phyloP scores from a whole-genome alignment of 92 coral and sea anemone species.

The Phenganax stokvisi region DNA sequence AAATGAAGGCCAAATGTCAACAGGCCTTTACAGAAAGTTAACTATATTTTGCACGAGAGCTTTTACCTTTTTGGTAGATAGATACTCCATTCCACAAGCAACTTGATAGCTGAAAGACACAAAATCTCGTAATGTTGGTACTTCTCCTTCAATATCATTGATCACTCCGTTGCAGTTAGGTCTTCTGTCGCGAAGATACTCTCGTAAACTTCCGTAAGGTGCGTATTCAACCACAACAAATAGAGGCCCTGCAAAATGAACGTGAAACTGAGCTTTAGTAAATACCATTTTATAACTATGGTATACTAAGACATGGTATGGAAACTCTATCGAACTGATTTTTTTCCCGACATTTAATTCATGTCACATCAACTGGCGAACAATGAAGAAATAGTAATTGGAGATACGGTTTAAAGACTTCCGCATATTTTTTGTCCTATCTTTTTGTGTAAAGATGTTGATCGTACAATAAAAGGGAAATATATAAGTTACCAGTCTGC shows the following conservation, averaged over 20 bases:
- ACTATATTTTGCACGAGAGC: too few species aligned
- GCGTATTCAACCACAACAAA: slow-evolving; percentile 73
- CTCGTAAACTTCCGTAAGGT: slow-evolving; percentile 63
- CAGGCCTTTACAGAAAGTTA: too few species aligned
- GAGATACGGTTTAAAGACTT: too few species aligned
- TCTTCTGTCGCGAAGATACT: slow-evolving; percentile 72
- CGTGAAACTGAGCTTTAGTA: too few species aligned
- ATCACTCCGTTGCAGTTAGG: slow-evolving; percentile 52
- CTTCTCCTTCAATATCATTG: slow-evolving; percentile 45
- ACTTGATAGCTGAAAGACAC: slow-evolving; percentile 73
- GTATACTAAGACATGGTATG: too few species aligned
- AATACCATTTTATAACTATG: too few species aligned
- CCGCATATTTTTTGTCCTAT: too few species aligned
- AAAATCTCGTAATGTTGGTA: slow-evolving; percentile 56
- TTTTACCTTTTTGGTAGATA: slow-evolving; percentile 69
- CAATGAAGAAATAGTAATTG: neutral
- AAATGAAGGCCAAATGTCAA: too few species aligned
- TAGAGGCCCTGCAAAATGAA: slow-evolving; percentile 58
- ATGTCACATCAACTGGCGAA: neutral
- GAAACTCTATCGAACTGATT: neutral
- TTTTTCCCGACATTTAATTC: neutral
- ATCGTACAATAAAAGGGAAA: too few species aligned
- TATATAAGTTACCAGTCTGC: slow-evolving; percentile 55
- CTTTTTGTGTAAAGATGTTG: too few species aligned
- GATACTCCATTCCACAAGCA: slow-evolving; percentile 73